A percentile compares a stretch with the other conserved stretches of the same genome.
phyloP scores from a whole-genome alignment of 2,888 invertebrate species.

The Rambutsinella grinnellia region DNA sequence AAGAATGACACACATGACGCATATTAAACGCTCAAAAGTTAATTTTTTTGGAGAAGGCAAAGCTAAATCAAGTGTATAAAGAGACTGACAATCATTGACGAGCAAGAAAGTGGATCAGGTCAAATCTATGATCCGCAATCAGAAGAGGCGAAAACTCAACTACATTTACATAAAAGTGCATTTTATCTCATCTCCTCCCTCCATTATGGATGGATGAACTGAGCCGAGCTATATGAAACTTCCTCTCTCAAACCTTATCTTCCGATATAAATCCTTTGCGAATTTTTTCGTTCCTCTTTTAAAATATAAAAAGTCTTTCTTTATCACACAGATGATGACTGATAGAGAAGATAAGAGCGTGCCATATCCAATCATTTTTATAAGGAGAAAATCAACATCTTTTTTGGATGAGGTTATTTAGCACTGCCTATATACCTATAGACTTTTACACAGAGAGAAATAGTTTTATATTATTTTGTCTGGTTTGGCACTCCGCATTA shows the following conservation, averaged over 20 bases:
- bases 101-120: slow-evolving; percentile 53
- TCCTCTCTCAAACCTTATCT: no score
- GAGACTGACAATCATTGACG: slow-evolving; percentile 18
- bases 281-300: not conserved
- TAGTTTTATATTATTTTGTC: not conserved
- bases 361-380: not conserved
- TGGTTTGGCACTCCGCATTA: not conserved
- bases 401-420: not conserved
- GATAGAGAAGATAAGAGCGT: not conserved
- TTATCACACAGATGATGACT: slow-evolving; percentile 13
- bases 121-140: slow-evolving; percentile 43
- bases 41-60: not conserved
- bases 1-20: no score
- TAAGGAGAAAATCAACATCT: not conserved
- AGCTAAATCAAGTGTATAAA: not conserved
- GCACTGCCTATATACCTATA: not conserved
- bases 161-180: not conserved
- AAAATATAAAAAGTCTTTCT: slow-evolving; percentile 8
- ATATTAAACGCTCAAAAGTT: no score
- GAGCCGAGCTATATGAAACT: no score
- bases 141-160: not conserved
- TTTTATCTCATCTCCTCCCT: slow-evolving; percentile 2
- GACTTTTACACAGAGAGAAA: not conserved
- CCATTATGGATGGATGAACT: no score
- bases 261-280: not conserved